Conservation (phyloP, 2,888 invertebrate genomes). For the Ophion ellenae region DNA sequence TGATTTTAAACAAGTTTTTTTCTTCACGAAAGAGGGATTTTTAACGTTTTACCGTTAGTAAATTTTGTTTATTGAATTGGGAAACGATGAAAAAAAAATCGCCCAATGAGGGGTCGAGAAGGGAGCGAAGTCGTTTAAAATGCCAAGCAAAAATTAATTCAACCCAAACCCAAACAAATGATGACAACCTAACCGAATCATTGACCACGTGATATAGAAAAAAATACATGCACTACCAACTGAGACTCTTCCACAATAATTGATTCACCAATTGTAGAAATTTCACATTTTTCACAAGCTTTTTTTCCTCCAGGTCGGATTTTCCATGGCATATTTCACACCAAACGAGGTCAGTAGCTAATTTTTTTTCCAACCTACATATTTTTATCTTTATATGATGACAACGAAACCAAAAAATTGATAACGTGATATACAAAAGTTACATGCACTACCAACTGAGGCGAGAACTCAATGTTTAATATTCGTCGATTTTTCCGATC, state of each 20-base stretch:
- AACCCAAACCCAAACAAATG: neutral
- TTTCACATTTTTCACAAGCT: neutral
- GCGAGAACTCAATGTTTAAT: neutral
- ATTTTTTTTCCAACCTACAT: too few relatives aligned
- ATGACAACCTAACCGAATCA: slow-evolving; percentile 58
- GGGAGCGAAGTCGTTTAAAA: too few relatives aligned
- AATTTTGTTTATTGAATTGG: too few relatives aligned
- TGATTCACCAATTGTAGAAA: neutral
- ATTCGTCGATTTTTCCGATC: neutral
- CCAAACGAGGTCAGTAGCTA: too few relatives aligned
- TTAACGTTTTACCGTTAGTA: neutral
- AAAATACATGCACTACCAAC: slow-evolving; percentile 61
- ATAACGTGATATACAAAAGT: slow-evolving; percentile 60
- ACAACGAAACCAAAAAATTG: slow-evolving; percentile 57
- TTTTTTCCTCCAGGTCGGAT: too few relatives aligned
- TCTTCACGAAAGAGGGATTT: neutral
- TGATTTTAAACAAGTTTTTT: neutral
- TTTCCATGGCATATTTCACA: too few relatives aligned
- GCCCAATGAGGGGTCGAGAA: too few relatives aligned
- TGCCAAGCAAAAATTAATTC: neutral
- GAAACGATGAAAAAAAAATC: too few relatives aligned
- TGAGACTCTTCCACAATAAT: slow-evolving; percentile 10
- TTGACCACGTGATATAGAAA: slow-evolving; percentile 61
- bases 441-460: slow-evolving; percentile 66
- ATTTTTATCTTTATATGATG: slow-evolving; percentile 37